A percentile compares a stretch with the other conserved stretches of the same genome.
Conservation (phyloP, 2,888 invertebrate genomes). For the Rotaria macrura region DNA sequence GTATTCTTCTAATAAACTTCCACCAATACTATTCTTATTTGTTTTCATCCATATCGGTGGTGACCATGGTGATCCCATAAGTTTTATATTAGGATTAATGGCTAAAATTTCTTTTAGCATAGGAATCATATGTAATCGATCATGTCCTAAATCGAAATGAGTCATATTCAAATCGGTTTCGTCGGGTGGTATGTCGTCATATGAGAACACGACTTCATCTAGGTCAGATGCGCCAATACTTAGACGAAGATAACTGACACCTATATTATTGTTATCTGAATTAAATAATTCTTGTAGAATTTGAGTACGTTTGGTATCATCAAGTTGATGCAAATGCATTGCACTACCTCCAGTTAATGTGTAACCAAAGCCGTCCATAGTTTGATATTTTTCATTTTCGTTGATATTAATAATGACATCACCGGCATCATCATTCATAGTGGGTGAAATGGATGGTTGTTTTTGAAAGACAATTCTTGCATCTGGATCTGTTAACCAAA, state of each 20-base stretch:
- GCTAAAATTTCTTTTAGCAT: slow-evolving; percentile 33
- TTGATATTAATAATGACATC: background rate
- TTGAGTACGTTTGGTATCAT: background rate
- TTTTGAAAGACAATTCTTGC: background rate
- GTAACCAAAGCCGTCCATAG: slow-evolving; percentile 35
- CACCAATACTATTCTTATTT: slow-evolving; percentile 23
- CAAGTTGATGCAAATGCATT: slow-evolving; percentile 19
- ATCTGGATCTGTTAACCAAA: slow-evolving; percentile 17
- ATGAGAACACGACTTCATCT: slow-evolving; percentile 35
- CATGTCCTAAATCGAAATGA: slow-evolving; percentile 34
- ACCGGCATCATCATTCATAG: background rate
- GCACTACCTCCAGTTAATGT: slow-evolving; percentile 34
- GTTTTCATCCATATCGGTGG: slow-evolving; percentile 36
- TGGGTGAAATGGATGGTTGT: background rate
- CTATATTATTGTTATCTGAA: slow-evolving; percentile 28
- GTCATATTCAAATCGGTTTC: slow-evolving; percentile 32
- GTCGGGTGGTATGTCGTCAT: slow-evolving; percentile 33
- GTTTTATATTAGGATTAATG: slow-evolving; percentile 33
- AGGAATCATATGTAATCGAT: slow-evolving; percentile 35
- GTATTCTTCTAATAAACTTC: slow-evolving; percentile 28
- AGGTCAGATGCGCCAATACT: slow-evolving; percentile 36
- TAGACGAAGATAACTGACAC: slow-evolving; percentile 34
- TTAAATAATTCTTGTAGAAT: slow-evolving; percentile 33
- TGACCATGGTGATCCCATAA: slow-evolving; percentile 36
- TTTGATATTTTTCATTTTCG: slow-evolving; percentile 26